Percentiles rank a stretch among this genome's conserved stretches.
These are phyloP conservation scores for Macroglossus sobrinus DNA, from an alignment of 2,113 vertebrate genomes.

Conservation along the genomic window DNA sequence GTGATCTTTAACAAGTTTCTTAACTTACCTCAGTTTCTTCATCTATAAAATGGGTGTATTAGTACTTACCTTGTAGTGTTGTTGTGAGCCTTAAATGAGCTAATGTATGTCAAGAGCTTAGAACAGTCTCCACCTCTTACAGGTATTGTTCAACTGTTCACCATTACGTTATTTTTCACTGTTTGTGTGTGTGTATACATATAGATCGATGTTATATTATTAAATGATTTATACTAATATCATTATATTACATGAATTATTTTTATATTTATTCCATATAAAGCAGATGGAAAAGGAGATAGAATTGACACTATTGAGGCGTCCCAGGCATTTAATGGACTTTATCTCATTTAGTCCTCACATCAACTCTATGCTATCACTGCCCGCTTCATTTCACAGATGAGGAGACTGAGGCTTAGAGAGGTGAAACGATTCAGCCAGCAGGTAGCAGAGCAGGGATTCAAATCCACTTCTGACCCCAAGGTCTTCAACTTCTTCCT, in stretches of 20 bases:
- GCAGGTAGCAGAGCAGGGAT: background rate
- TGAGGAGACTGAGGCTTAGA: background rate
- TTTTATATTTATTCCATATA: no score
- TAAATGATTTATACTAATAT: background rate
- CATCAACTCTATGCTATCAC: background rate
- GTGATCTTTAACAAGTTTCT: background rate
- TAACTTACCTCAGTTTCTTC: background rate
- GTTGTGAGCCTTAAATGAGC: background rate
- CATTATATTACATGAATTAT: background rate
- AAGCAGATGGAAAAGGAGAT: background rate
- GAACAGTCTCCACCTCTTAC: background rate
- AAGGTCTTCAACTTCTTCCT: background rate
- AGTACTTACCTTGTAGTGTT: accelerated
- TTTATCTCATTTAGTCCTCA: background rate
- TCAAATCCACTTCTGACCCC: background rate
- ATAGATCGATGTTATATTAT: background rate
- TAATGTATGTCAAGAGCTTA: background rate
- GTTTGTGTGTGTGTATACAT: background rate
- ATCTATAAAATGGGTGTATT: background rate
- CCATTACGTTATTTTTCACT: background rate
- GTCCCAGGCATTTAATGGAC: no score
- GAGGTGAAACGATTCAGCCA: background rate
- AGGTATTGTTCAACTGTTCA: background rate
- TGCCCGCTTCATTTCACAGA: background rate
- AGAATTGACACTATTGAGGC: accelerated